These are phyloP conservation scores for Galerucella pusilla DNA, from an alignment of 2,888 invertebrate species.

Conservation along the genomic window DNA sequence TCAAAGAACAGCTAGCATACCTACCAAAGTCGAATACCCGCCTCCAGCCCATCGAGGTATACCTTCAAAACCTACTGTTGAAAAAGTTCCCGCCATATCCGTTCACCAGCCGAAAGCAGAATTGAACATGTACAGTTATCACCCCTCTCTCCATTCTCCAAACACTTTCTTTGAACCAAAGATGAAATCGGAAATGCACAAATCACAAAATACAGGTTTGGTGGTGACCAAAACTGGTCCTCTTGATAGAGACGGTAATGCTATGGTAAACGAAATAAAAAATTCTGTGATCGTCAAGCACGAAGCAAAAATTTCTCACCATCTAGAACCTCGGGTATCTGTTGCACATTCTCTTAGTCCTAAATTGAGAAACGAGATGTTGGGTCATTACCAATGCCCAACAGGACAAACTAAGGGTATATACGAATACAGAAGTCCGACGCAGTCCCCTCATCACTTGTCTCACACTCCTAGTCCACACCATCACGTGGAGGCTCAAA, in stretches of 20 bases:
- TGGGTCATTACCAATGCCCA: constrained; percentile 70
- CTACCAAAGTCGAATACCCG: constrained; percentile 65
- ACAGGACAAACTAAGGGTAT: constrained; percentile 61
- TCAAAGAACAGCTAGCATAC: constrained; percentile 61
- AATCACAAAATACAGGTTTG: constrained; percentile 50
- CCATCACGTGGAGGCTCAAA: constrained; percentile 60
- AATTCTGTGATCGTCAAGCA: constrained; percentile 85
- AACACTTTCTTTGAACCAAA: constrained; percentile 69
- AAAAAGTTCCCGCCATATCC: constrained; percentile 48
- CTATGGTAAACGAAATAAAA: constrained; percentile 76
- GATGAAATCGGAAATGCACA: constrained; percentile 69
- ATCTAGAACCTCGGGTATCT: constrained; percentile 67
- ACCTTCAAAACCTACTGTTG: constrained; percentile 55
- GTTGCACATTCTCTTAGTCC: constrained; percentile 71
- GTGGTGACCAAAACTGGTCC: constrained; percentile 61
- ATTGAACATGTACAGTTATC: constrained; percentile 77
- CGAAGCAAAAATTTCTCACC: constrained; percentile 73
- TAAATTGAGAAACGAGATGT: constrained; percentile 69
- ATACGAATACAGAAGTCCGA: constrained; percentile 63
- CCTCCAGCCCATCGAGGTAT: constrained; percentile 65
- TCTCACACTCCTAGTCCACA: constrained; percentile 60
- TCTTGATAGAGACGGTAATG: constrained; percentile 63
- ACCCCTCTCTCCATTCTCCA: constrained; percentile 67
- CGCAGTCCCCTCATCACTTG: constrained; percentile 65
- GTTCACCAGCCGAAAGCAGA: constrained; percentile 69